Percentiles rank a stretch among this genome's conserved stretches.
Conservation (phyloP, 2,888 invertebrate genomes). For the Eupithecia centaureata region DNA sequence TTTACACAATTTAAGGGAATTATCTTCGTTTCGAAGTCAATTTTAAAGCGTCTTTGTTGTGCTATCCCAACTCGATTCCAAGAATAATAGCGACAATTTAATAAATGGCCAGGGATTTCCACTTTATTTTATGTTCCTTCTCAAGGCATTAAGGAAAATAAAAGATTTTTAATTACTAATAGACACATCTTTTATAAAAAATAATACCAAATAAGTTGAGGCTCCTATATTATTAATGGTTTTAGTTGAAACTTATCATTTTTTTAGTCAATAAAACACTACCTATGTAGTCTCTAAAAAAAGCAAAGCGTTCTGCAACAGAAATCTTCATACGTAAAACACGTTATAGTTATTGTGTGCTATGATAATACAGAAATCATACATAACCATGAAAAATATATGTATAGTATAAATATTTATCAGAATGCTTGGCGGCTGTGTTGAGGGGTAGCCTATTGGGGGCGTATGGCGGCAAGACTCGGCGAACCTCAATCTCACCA, state of each 20-base stretch:
- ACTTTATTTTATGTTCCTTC: not conserved
- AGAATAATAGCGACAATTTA: slow-evolving; percentile 39
- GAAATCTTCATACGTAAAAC: not conserved
- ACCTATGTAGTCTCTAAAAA: too few species aligned
- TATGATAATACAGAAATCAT: not conserved
- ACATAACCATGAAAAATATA: not conserved
- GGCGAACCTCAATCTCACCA: slow-evolving; percentile 68
- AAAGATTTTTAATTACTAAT: not conserved
- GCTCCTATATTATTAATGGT: not conserved
- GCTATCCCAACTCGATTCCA: slow-evolving; percentile 24
- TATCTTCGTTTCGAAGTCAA: not conserved
- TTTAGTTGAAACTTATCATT: not conserved
- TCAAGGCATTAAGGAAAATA: not conserved
- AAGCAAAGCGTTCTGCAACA: too few species aligned
- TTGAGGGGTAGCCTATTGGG: slow-evolving; percentile 17
- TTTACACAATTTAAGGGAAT: not conserved
- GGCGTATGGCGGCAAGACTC: slow-evolving; percentile 58
- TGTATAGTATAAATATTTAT: slow-evolving; percentile 6
- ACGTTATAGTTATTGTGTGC: not conserved
- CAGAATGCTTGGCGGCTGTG: not conserved
- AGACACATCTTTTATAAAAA: not conserved
- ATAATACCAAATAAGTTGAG: not conserved
- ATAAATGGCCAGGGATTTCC: not conserved
- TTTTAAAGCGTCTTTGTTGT: not conserved
- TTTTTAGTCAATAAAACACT: too few species aligned